Base-by-base conservation (phyloP, 2,888 invertebrate species). In the Orthosia incerta region DNA sequence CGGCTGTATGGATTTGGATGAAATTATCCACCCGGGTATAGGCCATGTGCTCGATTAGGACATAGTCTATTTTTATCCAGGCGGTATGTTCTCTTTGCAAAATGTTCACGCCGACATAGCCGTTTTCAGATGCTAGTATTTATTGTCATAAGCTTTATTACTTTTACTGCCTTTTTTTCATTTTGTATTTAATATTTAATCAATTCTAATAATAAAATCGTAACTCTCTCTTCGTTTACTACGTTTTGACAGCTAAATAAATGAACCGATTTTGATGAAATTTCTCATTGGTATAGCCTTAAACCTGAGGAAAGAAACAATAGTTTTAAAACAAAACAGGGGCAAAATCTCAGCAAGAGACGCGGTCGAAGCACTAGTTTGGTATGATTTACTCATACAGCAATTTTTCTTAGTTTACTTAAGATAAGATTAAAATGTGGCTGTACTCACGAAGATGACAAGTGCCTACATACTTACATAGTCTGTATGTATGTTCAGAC, bases 341-440 rank as follows among this genome's bases (percentile, higher is more conserved):
- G n/a, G n/a, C n/a, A 72, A 46, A 72, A 31, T 0, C 7, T 23
- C 13, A 4, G 16, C 39, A 23, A 39, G 48, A 48, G 7, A 15
- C 20, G 5, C 20, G 9, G 3, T 18, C 9, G 16, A 65, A 66
- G 18, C 26, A n/a, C 18, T 57, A 50, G 15, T 66, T 2, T 13
- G 26, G n/a, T 15, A 53, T 79, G 79, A 79, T 23, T 63, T 53
- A 72, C 53, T 39, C n/a, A 13, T 15, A 15, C 26, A 63, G 15
- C n/a, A 20, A 16, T 45, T 63, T 31, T 79, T 79, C 59, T 20
- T 1, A 50, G 76, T 76, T 72, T 79, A 79, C 72, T 1, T 51
- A 48, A 63, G 79, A 76, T 79, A 79, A 76, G 72, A 76, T 76
- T 62, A 79, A 59, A 71, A 62, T 31, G 23, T 63, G 46, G 3